Conservation (phyloP, 1,140 invertebrate genomes). For the Piezodorus guildinii region DNA sequence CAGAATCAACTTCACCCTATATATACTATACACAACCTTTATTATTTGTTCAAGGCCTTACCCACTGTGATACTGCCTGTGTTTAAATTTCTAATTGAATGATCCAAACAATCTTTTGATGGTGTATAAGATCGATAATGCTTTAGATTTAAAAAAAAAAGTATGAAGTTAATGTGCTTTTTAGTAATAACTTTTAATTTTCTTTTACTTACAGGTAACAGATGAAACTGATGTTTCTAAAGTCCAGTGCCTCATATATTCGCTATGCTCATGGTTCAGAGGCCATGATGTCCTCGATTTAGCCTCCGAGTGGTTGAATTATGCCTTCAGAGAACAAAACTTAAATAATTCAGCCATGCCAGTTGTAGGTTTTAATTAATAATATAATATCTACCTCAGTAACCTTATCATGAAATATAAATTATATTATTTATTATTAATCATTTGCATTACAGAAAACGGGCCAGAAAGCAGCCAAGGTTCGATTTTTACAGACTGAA, state of each 20-base stretch:
- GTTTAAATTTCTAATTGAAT: too few species aligned
- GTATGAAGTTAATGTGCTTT: too few species aligned
- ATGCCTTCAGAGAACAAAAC: constrained; percentile 22
- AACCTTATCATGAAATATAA: too few species aligned
- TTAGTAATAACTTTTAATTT: background rate
- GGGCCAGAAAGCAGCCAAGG: constrained; percentile 2
- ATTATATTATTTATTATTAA: too few species aligned
- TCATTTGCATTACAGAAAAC: background rate
- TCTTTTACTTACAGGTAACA: background rate
- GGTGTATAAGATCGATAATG: too few species aligned
- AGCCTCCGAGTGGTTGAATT: constrained; percentile 26
- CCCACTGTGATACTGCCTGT: too few species aligned
- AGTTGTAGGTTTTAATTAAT: background rate
- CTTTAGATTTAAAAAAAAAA: too few species aligned
- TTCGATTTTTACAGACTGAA: constrained; percentile 16
- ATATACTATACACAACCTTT: too few species aligned
- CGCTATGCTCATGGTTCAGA: constrained; percentile 25
- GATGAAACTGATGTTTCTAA: constrained; percentile 3
- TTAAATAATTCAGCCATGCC: constrained; percentile 23
- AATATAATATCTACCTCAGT: too few species aligned
- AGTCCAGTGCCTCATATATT: constrained; percentile 20
- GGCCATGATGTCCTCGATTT: constrained; percentile 26
- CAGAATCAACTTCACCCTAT: too few species aligned
- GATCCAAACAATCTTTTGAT: too few species aligned
- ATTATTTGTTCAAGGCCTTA: too few species aligned